Base-by-base conservation (phyloP, 2,888 invertebrate species). In the Bembecia ichneumoniformis region DNA sequence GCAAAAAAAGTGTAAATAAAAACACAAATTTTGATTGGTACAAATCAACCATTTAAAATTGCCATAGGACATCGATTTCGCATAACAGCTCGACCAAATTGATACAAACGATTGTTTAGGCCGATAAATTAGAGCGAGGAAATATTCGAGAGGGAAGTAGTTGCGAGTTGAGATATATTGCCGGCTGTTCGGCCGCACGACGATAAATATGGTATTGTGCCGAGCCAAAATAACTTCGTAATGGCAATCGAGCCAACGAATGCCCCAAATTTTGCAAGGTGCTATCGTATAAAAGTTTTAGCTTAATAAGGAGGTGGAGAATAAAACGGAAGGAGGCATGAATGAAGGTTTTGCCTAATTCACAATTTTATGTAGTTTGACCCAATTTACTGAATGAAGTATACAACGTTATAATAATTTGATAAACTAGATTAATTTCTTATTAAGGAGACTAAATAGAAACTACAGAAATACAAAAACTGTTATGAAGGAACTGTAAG, bases 101-200 rank as follows among this genome's bases (percentile, higher is more conserved):
- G 76, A 74, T 73, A 76, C 70, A 71, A 75, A 78, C 67, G 70
- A 64, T 66, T 71, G 64, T 68, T 69, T 66, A 62, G 60, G 54
- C 48, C 49, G 49, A 55, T 53, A 53, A 55, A 53, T 51, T 55
- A 55, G 50, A 47, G 50, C 50, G 56, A 58, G 60, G 56, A 66
- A 63, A 63, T 60, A 58, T 62, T 56, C 53, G 55, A 52, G 55
- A 52, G 54, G 58, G 55, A 57, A 58, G 57, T 59, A 53, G 54
- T 55, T 58, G 52, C 54, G 52, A 59, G 57, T 57, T 55, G 54
- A 54, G 57, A 49, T 54, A 48, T 53, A 52, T 52, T 47, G 51
- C 49, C 52, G 16, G 46, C 11, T 10, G 46, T 53, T 60, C 60
- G 61, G 60, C 59, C 57, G 59, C 58, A 57, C 54, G 58, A 59